Evolutionary conservation across 2,797 vertebrate species (phyloP).

Genomic region (Anableps anableps): DNA sequence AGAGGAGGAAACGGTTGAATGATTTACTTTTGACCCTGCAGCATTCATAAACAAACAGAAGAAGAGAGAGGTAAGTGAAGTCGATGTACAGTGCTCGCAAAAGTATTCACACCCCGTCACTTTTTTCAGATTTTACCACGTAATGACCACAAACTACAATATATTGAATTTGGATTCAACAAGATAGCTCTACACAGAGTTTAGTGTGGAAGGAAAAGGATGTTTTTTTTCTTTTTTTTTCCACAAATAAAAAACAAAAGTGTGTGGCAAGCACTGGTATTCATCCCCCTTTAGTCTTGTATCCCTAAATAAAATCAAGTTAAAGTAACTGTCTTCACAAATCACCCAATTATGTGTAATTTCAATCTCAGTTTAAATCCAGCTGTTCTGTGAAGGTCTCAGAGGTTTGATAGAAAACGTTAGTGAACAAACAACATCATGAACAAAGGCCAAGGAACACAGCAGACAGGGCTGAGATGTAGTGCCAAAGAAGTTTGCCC

Average conservation of each 20-base stretch:
- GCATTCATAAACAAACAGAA: slow-evolving; percentile 86
- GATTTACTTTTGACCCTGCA: slow-evolving; percentile 90
- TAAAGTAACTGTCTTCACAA: background rate
- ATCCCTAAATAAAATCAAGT: background rate
- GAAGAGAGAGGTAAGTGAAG: slow-evolving; percentile 70
- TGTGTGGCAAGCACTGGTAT: background rate
- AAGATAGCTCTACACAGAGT: background rate
- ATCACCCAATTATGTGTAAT: background rate
- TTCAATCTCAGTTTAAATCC: background rate
- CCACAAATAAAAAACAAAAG: background rate
- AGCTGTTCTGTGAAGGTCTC: background rate
- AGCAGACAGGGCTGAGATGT: background rate
- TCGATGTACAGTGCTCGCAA: background rate
- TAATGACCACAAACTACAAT: background rate
- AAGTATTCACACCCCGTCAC: background rate
- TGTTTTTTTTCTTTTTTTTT: background rate
- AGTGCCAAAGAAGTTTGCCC: background rate
- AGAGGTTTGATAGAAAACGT: background rate
- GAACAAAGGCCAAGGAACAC: background rate
- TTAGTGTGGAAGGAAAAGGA: background rate
- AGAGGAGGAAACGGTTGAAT: slow-evolving; percentile 90
- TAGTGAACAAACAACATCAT: background rate
- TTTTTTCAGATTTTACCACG: background rate
- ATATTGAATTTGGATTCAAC: background rate
- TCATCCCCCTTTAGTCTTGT: background rate